Evolutionary conservation across 2,113 vertebrate species (phyloP), one percentile per base, ranked within the genome.

Genomic region (Eclectus roratus): DNA sequence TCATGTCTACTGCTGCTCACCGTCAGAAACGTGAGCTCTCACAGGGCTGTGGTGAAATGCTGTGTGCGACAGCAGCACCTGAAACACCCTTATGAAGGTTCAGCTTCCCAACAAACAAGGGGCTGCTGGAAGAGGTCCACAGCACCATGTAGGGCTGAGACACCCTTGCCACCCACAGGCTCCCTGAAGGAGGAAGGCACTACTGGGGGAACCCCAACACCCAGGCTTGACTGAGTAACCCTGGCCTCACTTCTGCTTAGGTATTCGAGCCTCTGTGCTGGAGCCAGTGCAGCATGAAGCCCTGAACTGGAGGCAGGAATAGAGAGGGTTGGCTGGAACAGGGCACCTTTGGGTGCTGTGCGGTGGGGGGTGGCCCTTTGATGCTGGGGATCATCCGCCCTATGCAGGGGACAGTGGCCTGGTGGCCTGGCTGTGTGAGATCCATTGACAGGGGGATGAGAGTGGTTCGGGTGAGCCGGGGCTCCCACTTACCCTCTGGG

Each of bases 401-500:
- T 19, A 5, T 7, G 17, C 11, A 60, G 2, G 11, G 21, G 7
- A 46, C 14, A 21, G 58, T 21, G 16, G 12, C 37, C 33, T 50
- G 44, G 44, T 21, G 16, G 10, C 37, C 33, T 50, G 49, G 44
- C 33, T 2, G 1, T 49, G 31, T 58, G 61, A 37, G 18, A 11
- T 85, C 43, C 11, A 56, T 46, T 70, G 49, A 25, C 6, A 7
- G 17, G 18, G 17, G 8, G 4, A 1, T 69, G 31, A 80, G 43
- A 74, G 15, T 0, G 0, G 31, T 46, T 79, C 47, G 33, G 35
- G 31, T 85, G 70, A 93, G 61, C 17, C 58, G 52, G 65, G 25
- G 73, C 17, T 86, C 60, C 41, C 55, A 94, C 91, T 96, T 96
- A 96, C 96, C 94, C 50, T 86, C 76, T 56, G 69, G 11, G 15